Evolutionary conservation across 2,797 vertebrate genomes (phyloP), one percentile per base, ranked within the genome.

Genomic region (Eurystomus glaucurus): DNA sequence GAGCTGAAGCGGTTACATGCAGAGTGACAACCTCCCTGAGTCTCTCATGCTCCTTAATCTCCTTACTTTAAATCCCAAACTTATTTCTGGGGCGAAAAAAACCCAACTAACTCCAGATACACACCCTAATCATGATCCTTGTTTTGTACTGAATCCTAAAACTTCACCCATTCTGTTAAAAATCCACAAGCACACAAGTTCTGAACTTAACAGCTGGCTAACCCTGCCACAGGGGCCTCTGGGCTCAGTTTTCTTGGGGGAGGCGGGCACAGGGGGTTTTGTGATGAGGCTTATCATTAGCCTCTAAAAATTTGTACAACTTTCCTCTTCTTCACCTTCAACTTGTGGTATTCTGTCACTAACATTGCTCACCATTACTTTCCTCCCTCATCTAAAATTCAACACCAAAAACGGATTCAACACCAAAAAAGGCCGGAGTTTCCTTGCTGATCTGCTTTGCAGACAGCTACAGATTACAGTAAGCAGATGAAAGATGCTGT

Each of bases 211-310:
- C 8, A 33, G 1, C 28, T 4, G 41, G 39, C 5, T 61, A n/a
- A 18, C 3, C 22, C 64, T 5, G 39, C 0, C 1, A 1, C 4
- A 16, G 58, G 6, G 17, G 6, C 22, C 41, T 55, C 17, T 0
- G 2, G 66, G 23, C 41, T 37, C n/a, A 37, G 65, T 22, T 19
- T 17, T 58, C 35, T 15, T 14, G 1, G 1, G 19, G 54, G 33
- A 31, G 0, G 1, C 31, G 28, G 2, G 2, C 41, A 39, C 28
- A 60, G 28, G 29, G 78, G 11, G 51, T 58, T 69, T 58, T 50
- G 18, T 41, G 37, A 76, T 41, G 7, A 0, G 1, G 28, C 43
- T 78, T 68, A 62, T 48, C 31, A 33, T 17, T 31, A 78, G 16
- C 26, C 39, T 81, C 35, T 35, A 35, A 35, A 35, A 35, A 35